Conservation (phyloP, 2,797 vertebrate genomes). For the Micromesistius poutassou region DNA sequence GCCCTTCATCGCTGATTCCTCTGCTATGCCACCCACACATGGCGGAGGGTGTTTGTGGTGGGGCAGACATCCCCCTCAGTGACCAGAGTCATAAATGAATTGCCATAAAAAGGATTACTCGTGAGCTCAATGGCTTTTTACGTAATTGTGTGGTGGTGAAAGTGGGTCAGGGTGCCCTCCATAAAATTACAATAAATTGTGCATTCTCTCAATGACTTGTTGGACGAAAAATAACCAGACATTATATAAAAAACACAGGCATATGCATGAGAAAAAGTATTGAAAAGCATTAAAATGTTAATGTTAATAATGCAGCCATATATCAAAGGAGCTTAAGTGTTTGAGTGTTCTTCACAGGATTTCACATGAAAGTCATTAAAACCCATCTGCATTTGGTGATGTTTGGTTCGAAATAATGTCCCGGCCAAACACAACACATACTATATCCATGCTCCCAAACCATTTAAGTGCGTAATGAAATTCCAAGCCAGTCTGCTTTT, state of each 20-base stretch:
- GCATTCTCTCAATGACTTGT: slow-evolving; percentile 67
- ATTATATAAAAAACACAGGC: slow-evolving; percentile 15
- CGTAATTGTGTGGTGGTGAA: slow-evolving; percentile 67
- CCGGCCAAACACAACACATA: slow-evolving; percentile 4
- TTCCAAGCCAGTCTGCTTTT: slow-evolving; percentile 44
- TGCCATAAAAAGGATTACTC: slow-evolving; percentile 71
- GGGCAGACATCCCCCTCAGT: slow-evolving; percentile 59
- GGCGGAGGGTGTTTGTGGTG: slow-evolving; percentile 73
- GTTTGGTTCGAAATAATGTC: slow-evolving; percentile 41
- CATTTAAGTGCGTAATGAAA: slow-evolving; percentile 41
- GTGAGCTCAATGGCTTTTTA: slow-evolving; percentile 67
- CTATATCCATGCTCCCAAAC: slow-evolving; percentile 27
- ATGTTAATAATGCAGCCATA: slow-evolving; percentile 37
- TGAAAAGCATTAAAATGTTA: slow-evolving; percentile 39
- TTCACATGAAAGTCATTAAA: slow-evolving; percentile 23
- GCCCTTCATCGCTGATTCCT: slow-evolving; percentile 59
- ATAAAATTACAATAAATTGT: slow-evolving; percentile 73
- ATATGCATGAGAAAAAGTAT: slow-evolving; percentile 40
- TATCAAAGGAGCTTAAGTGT: slow-evolving; percentile 26
- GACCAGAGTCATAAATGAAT: slow-evolving; percentile 69
- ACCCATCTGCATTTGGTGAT: slow-evolving; percentile 31
- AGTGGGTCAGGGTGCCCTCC: slow-evolving; percentile 59
- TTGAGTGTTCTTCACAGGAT: slow-evolving; percentile 31
- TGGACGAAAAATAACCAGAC: slow-evolving; percentile 32
- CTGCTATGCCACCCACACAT: slow-evolving; percentile 63